Evolutionary conservation across 2,797 vertebrate species (phyloP), one percentile per base, ranked within the genome.

Genomic region (Lacerta bilineata): DNA sequence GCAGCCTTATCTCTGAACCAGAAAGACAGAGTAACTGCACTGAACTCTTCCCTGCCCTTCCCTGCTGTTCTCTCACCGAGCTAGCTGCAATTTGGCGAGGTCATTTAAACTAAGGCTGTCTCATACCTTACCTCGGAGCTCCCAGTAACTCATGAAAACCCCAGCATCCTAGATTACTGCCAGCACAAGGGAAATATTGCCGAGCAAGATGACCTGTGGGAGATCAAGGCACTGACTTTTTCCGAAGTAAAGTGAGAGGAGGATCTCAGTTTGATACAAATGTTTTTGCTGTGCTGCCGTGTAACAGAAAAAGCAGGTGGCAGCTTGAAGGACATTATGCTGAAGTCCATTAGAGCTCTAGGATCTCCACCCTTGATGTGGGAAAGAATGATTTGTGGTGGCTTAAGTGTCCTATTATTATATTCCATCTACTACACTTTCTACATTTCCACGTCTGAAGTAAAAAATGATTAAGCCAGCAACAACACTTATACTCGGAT

Each of bases 401-500:
- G 61, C 61, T 11, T 55, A 55, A 79, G 11, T 39, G 13, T 74
- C 10, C 59, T 72, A 15, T 39, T 71, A 5, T 39, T 20, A 15
- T 11, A n/a, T 23, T 39, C 72, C 72, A 8, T 2, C 27, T 74
- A 39, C 8, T 8, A 15, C 25, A 23, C 25, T 69, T 59, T 11
- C 8, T 78, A 68, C 8, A 86, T 46, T 7, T 43, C 74, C 33
- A 77, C 27, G 10, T 83, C 43, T 78, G 43, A 83, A 68, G 8
- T 83, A 18, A 23, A 15, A 75, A 55, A 81, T 66, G 8, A 78
- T 71, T 78, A 29, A 59, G 66, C 83, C 33, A 85, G 29, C 39
- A 78, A 46, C 23, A 89, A 86, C 94, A 80, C 39, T 91, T 83
- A 87, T 90, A 77, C 88, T 92, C 91, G 18, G 90, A 71, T 69